A percentile compares a stretch with the other conserved stretches of the same genome.
Evolutionary conservation across 2,113 vertebrate genomes (phyloP).

Genomic region (Xenopus borealis): DNA sequence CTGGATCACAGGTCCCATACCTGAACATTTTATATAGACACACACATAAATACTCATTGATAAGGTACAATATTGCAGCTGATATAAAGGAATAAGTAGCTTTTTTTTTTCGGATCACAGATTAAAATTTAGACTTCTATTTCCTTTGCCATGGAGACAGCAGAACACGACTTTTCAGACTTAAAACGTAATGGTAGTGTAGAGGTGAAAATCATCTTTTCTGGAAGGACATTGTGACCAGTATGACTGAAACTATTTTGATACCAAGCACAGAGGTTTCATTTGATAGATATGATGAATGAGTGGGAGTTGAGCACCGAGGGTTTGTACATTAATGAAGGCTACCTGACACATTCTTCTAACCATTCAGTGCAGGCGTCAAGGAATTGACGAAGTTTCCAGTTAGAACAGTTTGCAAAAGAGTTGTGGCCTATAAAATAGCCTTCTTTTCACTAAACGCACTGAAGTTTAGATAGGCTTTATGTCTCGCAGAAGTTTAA

Average conservation of each 20-base stretch:
- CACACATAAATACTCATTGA: no score
- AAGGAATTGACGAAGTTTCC: no score
- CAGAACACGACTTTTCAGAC: neutral
- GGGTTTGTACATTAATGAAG: neutral
- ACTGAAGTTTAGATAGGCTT: no score
- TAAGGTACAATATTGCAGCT: neutral
- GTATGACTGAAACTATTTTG: constrained; percentile 9
- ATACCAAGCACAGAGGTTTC: neutral
- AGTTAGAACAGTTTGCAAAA: no score
- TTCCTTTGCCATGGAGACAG: constrained; percentile 21
- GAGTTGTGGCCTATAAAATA: no score
- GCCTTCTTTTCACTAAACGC: no score
- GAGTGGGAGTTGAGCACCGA: neutral
- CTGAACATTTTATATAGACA: no score
- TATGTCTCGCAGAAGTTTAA: no score
- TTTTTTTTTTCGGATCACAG: neutral
- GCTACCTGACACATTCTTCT: neutral
- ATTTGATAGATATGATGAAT: constrained; percentile 3
- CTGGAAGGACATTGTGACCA: constrained; percentile 12
- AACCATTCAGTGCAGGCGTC: neutral
- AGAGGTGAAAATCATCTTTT: constrained; percentile 3
- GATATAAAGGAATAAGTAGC: constrained; percentile 28
- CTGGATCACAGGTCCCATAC: no score
- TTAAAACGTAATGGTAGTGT: constrained; percentile 18
- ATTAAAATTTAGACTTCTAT: constrained; percentile 17